phyloP scores from a whole-genome alignment of 1,140 invertebrate genomes.

The Drosophila novamexicana region DNA sequence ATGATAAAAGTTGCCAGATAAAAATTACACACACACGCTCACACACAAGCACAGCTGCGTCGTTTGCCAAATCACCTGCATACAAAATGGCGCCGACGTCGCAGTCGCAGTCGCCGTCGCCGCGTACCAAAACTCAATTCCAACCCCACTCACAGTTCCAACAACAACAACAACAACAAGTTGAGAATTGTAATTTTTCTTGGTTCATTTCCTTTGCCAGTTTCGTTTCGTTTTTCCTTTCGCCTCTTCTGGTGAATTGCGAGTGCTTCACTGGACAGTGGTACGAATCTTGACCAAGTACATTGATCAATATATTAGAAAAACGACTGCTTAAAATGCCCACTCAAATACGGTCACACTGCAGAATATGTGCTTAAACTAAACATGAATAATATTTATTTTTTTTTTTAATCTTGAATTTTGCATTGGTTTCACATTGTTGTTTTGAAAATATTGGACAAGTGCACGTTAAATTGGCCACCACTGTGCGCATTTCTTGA shows the following conservation, averaged over 20 bases:
- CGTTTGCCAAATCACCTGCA: constrained; percentile 69
- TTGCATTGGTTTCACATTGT: too few relatives aligned
- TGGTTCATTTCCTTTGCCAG: constrained; percentile 82
- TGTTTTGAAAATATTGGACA: too few relatives aligned
- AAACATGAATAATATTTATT: too few relatives aligned
- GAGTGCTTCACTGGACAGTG: constrained; percentile 54
- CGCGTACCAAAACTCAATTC: constrained; percentile 41
- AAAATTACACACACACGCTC: constrained; percentile 68
- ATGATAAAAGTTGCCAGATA: constrained; percentile 82
- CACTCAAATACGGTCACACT: too few relatives aligned
- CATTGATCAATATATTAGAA: too few relatives aligned
- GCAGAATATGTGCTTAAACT: too few relatives aligned
- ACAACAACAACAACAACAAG: constrained; percentile 42
- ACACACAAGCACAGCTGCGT: constrained; percentile 36
- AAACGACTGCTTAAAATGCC: too few relatives aligned
- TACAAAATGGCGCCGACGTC: constrained; percentile 69
- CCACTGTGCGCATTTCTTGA: constrained; percentile 23
- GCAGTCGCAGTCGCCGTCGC: not conserved
- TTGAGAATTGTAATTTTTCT: constrained; percentile 81
- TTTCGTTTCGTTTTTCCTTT: constrained; percentile 44
- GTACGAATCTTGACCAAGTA: not conserved
- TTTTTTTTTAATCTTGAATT: too few relatives aligned
- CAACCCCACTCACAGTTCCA: constrained; percentile 33
- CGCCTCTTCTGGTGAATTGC: constrained; percentile 53
- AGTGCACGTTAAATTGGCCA: not conserved